Conservation (phyloP, 2,113 vertebrate genomes). For the Psophia crepitans region DNA sequence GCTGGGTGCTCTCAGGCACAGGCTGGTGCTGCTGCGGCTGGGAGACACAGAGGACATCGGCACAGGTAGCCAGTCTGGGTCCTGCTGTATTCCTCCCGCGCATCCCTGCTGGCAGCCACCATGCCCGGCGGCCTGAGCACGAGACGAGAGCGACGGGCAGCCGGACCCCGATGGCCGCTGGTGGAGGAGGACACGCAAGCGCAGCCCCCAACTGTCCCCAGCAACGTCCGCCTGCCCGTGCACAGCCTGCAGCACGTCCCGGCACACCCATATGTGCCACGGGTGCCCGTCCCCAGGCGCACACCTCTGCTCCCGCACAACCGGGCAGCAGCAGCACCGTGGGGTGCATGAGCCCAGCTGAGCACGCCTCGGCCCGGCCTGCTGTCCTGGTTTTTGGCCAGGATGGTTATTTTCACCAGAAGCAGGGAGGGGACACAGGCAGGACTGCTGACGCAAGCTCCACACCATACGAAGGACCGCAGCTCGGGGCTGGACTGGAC, state of each 20-base stretch:
- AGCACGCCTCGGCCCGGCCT: fast-evolving
- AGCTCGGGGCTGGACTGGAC: no score
- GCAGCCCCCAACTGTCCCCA: not conserved
- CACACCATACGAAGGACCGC: no score
- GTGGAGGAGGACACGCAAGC: not conserved
- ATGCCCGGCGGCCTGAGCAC: not conserved
- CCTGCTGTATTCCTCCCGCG: not conserved
- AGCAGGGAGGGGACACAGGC: no score
- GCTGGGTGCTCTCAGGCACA: fast-evolving
- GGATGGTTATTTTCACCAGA: no score
- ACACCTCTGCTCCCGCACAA: not conserved
- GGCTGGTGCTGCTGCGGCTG: not conserved
- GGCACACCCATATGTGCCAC: not conserved
- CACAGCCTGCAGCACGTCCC: fast-evolving
- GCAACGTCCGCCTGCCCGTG: not conserved
- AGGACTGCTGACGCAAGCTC: no score
- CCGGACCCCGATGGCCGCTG: not conserved
- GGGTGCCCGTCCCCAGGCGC: not conserved
- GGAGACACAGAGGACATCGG: not conserved
- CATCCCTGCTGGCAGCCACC: not conserved
- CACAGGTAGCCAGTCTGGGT: fast-evolving
- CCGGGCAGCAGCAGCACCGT: not conserved
- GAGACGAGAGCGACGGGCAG: not conserved
- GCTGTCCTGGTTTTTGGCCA: not conserved
- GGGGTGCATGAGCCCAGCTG: not conserved